These are phyloP conservation scores for Bryconaethiops microstoma DNA, from an alignment of 2,797 vertebrate genomes.

Conservation along the genomic window DNA sequence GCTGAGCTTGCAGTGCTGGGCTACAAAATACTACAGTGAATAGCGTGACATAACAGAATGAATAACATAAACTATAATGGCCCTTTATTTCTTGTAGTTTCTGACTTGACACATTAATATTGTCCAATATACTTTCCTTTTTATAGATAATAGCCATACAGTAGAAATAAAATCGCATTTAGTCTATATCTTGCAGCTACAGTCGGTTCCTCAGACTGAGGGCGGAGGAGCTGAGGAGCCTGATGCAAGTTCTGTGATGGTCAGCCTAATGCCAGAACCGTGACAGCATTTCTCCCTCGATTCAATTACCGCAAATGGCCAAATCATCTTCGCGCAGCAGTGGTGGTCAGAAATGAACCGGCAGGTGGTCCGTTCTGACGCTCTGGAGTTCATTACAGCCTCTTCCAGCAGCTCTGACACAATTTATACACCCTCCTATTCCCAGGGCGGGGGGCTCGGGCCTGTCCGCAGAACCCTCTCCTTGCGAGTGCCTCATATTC, in stretches of 20 bases:
- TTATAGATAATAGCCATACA: no score
- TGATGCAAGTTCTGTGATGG: not conserved
- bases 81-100: no score
- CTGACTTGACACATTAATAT: no score
- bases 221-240: not conserved
- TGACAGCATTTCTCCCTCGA: slow-evolving; percentile 38
- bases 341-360: slow-evolving; percentile 23
- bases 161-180: not conserved
- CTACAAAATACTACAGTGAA: no score
- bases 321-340: slow-evolving; percentile 39
- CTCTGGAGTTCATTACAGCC: slow-evolving; percentile 22
- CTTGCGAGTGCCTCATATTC: not conserved
- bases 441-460: not conserved
- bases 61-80: no score
- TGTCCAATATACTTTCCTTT: no score
- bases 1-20: no score
- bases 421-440: slow-evolving; percentile 15
- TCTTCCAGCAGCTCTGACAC: slow-evolving; percentile 16
- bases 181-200: not conserved
- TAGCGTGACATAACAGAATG: no score
- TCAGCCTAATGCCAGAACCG: slow-evolving; percentile 25
- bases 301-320: slow-evolving; percentile 53
- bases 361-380: not conserved
- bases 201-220: not conserved
- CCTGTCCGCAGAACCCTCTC: not conserved